Conservation (phyloP, 2,888 invertebrate species). For the Chymomyza procnemis region DNA sequence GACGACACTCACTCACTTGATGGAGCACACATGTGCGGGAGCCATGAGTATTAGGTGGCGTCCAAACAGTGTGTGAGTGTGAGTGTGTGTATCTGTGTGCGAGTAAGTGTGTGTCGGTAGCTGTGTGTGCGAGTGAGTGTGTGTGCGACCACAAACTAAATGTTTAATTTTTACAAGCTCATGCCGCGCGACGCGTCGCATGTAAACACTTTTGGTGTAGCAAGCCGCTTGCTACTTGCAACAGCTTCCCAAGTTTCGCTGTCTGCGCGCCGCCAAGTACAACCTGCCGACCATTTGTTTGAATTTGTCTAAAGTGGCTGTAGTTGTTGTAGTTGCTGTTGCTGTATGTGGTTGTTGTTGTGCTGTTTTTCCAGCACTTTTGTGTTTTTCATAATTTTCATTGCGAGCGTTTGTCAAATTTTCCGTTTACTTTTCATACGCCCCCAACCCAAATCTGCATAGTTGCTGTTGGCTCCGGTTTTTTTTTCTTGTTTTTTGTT, state of each 20-base stretch:
- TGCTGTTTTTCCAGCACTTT: constrained; percentile 9
- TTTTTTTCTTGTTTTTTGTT: constrained; percentile 48
- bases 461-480: constrained; percentile 27
- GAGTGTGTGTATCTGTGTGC: not conserved
- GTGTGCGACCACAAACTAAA: constrained; percentile 55
- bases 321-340: no score
- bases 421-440: constrained; percentile 51
- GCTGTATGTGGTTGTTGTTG: no score
- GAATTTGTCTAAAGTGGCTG: constrained; percentile 71
- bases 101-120: not conserved
- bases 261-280: constrained; percentile 24
- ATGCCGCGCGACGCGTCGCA: constrained; percentile 31
- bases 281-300: constrained; percentile 61
- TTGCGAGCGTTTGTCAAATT: constrained; percentile 59
- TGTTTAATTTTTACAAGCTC: constrained; percentile 57
- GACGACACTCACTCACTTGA: constrained; percentile 26
- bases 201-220: constrained; percentile 51
- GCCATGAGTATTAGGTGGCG: no score
- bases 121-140: not conserved
- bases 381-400: constrained; percentile 61
- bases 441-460: constrained; percentile 4
- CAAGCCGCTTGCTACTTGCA: not conserved
- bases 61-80: no score
- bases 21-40: not conserved
- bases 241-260: constrained; percentile 9